phyloP scores from a whole-genome alignment of 2,888 invertebrate species.

The Pristionchus entomophagus region DNA sequence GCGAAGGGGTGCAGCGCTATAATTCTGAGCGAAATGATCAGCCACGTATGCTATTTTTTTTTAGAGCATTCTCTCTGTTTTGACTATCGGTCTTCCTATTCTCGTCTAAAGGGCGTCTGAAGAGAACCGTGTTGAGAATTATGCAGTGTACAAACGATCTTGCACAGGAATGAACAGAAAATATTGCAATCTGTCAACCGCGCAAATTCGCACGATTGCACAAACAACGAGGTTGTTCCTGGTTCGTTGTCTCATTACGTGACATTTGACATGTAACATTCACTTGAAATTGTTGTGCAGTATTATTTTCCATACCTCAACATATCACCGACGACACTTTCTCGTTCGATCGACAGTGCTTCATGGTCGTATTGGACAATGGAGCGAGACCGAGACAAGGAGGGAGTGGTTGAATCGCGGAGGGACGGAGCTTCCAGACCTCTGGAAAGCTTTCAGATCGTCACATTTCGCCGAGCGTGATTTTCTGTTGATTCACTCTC shows the following conservation, averaged over 20 bases:
- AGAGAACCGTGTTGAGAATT: neutral
- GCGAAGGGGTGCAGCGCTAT: no score
- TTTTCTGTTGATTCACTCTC: neutral
- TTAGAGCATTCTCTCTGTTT: neutral
- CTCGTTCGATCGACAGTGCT: slow-evolving; percentile 41
- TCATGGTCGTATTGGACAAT: slow-evolving; percentile 35
- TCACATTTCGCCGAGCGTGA: no score
- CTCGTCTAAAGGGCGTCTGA: neutral
- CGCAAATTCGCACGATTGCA: no score
- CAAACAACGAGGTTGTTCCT: no score
- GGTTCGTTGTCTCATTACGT: no score
- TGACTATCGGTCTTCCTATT: neutral
- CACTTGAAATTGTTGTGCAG: no score
- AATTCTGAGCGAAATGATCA: no score
- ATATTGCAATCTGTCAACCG: no score
- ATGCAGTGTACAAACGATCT: neutral
- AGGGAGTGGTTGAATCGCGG: neutral
- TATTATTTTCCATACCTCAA: no score
- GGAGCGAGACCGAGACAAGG: neutral
- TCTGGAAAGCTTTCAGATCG: no score
- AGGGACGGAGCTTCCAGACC: neutral
- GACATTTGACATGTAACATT: no score
- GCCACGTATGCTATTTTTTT: no score
- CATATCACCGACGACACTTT: slow-evolving; percentile 47
- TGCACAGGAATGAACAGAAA: neutral